phyloP scores from a whole-genome alignment of 2,113 vertebrate genomes.

The Himantopus leucocephalus region DNA sequence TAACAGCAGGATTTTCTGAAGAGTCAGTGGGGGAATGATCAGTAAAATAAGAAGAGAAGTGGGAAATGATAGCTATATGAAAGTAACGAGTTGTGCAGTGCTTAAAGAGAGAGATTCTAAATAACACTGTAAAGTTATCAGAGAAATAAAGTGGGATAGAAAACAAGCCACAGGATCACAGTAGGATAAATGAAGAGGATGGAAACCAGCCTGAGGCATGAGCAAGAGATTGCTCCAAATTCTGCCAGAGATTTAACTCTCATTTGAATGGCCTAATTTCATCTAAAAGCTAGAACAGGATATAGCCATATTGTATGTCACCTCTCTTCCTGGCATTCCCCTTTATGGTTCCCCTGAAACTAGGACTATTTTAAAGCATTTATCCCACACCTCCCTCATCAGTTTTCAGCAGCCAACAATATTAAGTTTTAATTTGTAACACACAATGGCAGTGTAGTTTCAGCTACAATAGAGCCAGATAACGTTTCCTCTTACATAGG shows the following conservation, averaged over 20 bases:
- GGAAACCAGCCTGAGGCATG: not conserved
- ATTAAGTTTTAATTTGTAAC: conserved; percentile 9
- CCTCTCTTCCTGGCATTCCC: not conserved
- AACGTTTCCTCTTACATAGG: not conserved
- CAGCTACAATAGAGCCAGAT: not conserved
- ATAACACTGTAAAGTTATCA: not conserved
- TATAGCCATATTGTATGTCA: not conserved
- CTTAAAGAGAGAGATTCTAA: not conserved
- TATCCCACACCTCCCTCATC: not conserved
- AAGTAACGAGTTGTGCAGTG: not conserved
- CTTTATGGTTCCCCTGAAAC: not conserved
- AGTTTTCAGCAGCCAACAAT: not conserved
- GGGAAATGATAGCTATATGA: not conserved
- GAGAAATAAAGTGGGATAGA: not conserved
- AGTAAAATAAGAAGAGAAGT: not conserved
- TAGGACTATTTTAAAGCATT: not conserved
- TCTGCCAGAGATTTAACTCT: not conserved
- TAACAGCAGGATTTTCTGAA: not conserved
- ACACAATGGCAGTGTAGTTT: not conserved
- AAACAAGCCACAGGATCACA: not conserved
- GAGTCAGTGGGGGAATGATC: not conserved
- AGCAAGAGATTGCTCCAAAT: not conserved
- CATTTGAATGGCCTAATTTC: not conserved
- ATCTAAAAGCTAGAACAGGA: not conserved
- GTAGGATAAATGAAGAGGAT: not conserved